Evolutionary conservation across 1,140 invertebrate species (phyloP).

Genomic region (Cotesia vestalis): DNA sequence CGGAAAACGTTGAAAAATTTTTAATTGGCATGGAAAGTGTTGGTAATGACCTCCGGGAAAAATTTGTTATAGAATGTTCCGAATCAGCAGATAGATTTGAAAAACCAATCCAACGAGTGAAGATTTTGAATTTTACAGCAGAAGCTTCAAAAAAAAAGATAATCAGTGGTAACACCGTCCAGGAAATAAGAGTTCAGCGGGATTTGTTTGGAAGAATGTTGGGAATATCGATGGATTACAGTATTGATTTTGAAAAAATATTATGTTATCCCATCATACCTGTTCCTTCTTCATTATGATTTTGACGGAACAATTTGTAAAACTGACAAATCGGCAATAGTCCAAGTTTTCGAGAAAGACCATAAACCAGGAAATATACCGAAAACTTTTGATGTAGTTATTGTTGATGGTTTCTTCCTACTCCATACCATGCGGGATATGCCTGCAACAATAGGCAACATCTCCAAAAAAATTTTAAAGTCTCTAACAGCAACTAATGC

Average conservation of each 20-base stretch:
- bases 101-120: slow-evolving; percentile 35
- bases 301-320: slow-evolving; percentile 51
- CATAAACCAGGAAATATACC: slow-evolving; percentile 17
- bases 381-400: slow-evolving; percentile 33
- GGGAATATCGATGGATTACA: slow-evolving; percentile 27
- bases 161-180: slow-evolving; percentile 29
- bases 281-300: slow-evolving; percentile 51
- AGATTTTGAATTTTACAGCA: slow-evolving; percentile 32
- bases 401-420: slow-evolving; percentile 44
- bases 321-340: slow-evolving; percentile 48
- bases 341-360: slow-evolving; percentile 46
- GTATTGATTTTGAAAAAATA: slow-evolving; percentile 22
- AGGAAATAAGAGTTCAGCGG: slow-evolving; percentile 42
- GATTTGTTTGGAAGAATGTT: slow-evolving; percentile 42
- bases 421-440: slow-evolving; percentile 42
- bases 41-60: slow-evolving; percentile 29
- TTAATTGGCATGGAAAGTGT: slow-evolving; percentile 35
- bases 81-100: slow-evolving; percentile 35
- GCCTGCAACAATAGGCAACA: slow-evolving; percentile 42
- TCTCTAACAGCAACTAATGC: slow-evolving; percentile 33
- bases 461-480: slow-evolving; percentile 42
- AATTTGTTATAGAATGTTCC: slow-evolving; percentile 40
- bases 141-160: slow-evolving; percentile 32
- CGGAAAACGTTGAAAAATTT: slow-evolving; percentile 22
- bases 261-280: slow-evolving; percentile 43